A percentile compares a stretch with the other conserved stretches of the same genome.
These are phyloP conservation scores for Mormoops blainvillei DNA, from an alignment of 2,113 vertebrate genomes.

Conservation along the genomic window DNA sequence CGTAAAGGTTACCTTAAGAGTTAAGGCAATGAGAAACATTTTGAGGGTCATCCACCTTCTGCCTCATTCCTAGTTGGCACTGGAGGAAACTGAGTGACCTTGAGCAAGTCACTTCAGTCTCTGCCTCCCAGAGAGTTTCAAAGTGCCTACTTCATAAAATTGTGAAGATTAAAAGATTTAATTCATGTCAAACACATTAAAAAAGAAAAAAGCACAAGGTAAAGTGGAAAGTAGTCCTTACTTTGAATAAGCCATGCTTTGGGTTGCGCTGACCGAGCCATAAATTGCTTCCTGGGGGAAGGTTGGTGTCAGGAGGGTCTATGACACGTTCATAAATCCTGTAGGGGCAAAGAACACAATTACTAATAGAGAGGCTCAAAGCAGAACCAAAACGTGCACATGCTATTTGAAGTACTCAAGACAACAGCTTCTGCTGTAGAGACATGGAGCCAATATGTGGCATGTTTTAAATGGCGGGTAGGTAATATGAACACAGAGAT, in stretches of 20 bases:
- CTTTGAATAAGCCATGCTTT: conserved; percentile 96
- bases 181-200: not conserved
- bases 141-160: not conserved
- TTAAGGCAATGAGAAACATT: not conserved
- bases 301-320: conserved; percentile 91
- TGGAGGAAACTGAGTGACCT: not conserved
- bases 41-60: not conserved
- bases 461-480: not conserved
- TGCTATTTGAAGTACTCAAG: not conserved
- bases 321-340: conserved; percentile 97
- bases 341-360: conserved; percentile 66
- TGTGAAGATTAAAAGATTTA: not conserved
- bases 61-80: not conserved
- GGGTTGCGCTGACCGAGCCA: conserved; percentile 96
- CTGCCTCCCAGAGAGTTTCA: not conserved
- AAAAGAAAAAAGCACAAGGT: not conserved
- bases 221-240: conserved; percentile 76
- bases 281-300: conserved; percentile 89
- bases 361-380: not conserved
- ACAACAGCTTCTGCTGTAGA: not conserved
- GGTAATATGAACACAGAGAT: not conserved
- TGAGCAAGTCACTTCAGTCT: not conserved
- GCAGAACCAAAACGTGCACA: not conserved
- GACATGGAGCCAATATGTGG: not conserved
- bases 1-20: not conserved